Conservation (phyloP, 2,888 invertebrate genomes). For the Galerucella nymphaeae region DNA sequence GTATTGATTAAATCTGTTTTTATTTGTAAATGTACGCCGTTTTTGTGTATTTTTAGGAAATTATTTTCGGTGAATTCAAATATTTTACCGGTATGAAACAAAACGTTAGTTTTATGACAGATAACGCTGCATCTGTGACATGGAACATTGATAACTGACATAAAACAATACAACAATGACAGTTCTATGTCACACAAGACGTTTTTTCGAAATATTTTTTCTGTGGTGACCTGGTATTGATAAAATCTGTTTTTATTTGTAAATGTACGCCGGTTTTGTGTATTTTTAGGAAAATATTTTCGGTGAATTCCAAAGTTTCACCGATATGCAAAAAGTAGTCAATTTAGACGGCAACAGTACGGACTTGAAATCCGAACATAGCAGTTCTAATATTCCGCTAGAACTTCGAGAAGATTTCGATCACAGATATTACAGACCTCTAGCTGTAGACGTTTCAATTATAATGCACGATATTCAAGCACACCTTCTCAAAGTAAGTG, state of each 20-base stretch:
- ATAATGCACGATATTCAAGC: conserved; percentile 96
- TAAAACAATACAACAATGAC: too few species aligned
- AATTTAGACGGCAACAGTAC: conserved; percentile 60
- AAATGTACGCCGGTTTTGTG: background rate
- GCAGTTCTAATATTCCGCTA: conserved; percentile 72
- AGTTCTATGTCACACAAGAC: too few species aligned
- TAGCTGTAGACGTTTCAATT: conserved; percentile 91
- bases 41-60: too few species aligned
- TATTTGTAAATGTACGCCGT: too few species aligned
- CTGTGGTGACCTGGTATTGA: too few species aligned
- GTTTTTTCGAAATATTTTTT: too few species aligned
- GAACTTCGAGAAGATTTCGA: conserved; percentile 88
- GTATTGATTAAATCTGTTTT: too few species aligned
- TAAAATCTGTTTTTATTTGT: too few species aligned
- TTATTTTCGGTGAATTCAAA: conserved; percentile 80
- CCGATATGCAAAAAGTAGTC: conserved; percentile 83
- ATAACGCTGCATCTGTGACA: too few species aligned
- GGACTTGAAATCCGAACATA: conserved; percentile 75
- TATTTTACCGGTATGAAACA: too few species aligned
- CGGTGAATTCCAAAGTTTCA: conserved; percentile 94
- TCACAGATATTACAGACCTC: conserved; percentile 86
- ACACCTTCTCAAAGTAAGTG: conserved; percentile 81
- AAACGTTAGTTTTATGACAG: too few species aligned
- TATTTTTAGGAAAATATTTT: conserved; percentile 88
- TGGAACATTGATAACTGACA: too few species aligned